Base-by-base conservation (phyloP, 2,888 invertebrate genomes). In the Cetonia aurata region DNA sequence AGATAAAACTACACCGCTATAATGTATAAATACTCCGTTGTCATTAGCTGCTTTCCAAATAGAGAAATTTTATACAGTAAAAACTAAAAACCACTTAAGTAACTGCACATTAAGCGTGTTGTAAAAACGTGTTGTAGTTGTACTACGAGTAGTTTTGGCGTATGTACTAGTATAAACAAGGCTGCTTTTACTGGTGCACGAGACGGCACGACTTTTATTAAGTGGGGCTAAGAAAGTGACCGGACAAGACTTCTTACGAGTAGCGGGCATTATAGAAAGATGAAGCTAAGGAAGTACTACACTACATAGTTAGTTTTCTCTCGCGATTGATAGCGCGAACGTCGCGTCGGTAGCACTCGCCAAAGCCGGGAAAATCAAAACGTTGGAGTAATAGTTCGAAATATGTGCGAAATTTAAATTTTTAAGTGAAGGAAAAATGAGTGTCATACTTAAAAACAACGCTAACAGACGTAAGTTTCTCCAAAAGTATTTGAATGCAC, bases 191-290 rank as follows among this genome's bases (percentile, higher is more conserved):
- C 37, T 37, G 37, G 37, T 8, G 37, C 6, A 37, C 10, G 3
- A 25, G 59, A 60, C 46, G 25, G 46, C 9, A 42, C 59, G 46
- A 8, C 25, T n/a, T n/a, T n/a, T n/a, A n/a, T 42, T 37, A 19
- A 33, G 67, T 67, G 67, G 55, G 67, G 44, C 25, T 57, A 56
- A 42, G 67, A 67, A 67, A 67, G 67, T 67, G 67, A 57, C 67
- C 67, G 46, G 42, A 57, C 41, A 57, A 57, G 10, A 25, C 37
- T 52, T 52, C 4, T 19, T 52, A 52, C 52, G 25, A 12, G 4
- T 52, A 17, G 25, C 9, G 25, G 4, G 0, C 19, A 25, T 12
- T 52, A 12, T n/a, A 17, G 6, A 33, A 25, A 37, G 15, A 66
- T 41, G 37, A 37, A 8, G 37, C 37, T 37, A 37, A 37, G 37